Percentiles rank a stretch among this genome's conserved stretches.
These are phyloP conservation scores for Flexamia atlantica DNA, from an alignment of 2,888 invertebrate genomes.

Conservation along the genomic window DNA sequence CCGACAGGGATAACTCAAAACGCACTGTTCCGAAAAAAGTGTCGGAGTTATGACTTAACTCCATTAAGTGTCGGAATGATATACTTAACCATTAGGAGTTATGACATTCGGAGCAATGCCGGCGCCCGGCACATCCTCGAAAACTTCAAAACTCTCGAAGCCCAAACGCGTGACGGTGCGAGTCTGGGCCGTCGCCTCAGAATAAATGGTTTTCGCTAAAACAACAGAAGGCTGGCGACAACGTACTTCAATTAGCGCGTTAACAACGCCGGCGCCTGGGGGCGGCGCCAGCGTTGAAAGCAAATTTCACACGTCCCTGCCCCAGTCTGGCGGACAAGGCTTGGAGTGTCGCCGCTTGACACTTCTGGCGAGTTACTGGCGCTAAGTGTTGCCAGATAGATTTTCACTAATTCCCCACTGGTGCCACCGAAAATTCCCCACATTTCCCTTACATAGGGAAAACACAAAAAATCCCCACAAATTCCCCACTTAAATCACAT, in stretches of 20 bases:
- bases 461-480: too few species aligned
- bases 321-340: not conserved
- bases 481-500: too few species aligned
- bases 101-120: too few species aligned
- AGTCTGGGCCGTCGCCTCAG: slow-evolving; percentile 7
- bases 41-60: too few species aligned
- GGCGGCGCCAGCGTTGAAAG: slow-evolving; percentile 48
- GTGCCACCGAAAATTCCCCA: too few species aligned
- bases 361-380: not conserved
- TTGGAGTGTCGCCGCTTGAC: not conserved
- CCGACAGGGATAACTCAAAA: too few species aligned
- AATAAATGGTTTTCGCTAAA: slow-evolving; percentile 54
- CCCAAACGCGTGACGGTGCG: slow-evolving; percentile 40
- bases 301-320: slow-evolving; percentile 53
- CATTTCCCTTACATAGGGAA: too few species aligned
- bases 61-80: too few species aligned
- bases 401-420: too few species aligned
- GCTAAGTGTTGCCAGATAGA: too few species aligned
- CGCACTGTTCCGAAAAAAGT: too few species aligned
- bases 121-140: not conserved
- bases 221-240: slow-evolving; percentile 46
- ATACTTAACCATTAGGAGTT: too few species aligned
- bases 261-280: slow-evolving; percentile 22
- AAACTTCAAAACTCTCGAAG: slow-evolving; percentile 36
- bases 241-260: slow-evolving; percentile 49